Evolutionary conservation across 2,888 invertebrate genomes (phyloP).

Genomic region (Neuroscelio doddi): DNA sequence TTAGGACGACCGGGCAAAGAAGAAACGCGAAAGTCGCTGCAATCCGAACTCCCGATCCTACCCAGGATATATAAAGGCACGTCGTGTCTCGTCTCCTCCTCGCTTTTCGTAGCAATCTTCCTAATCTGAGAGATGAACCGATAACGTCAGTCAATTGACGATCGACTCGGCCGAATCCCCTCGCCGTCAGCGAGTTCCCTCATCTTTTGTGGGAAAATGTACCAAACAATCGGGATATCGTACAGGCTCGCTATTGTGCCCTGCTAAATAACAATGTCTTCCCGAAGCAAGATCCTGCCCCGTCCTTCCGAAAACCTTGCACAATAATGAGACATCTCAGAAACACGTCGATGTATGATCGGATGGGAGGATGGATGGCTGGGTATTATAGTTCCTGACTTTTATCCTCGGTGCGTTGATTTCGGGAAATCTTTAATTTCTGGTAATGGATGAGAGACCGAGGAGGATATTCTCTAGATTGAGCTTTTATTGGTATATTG

Average conservation of each 20-base stretch:
- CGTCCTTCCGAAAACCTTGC: neutral
- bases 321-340: constrained; percentile 7
- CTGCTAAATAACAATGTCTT: constrained; percentile 57
- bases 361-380: no score
- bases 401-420: neutral
- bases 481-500: no score
- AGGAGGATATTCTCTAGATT: no score
- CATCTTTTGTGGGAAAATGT: constrained; percentile 61
- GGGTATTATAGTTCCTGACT: no score
- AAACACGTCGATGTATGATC: constrained; percentile 2
- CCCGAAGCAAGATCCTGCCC: constrained; percentile 29
- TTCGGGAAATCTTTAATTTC: no score
- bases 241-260: constrained; percentile 56
- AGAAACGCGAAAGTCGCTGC: constrained; percentile 8
- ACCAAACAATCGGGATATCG: constrained; percentile 62
- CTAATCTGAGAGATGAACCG: constrained; percentile 67
- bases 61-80: constrained; percentile 29
- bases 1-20: constrained; percentile 13
- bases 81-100: constrained; percentile 23
- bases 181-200: constrained; percentile 32
- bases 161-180: constrained; percentile 57
- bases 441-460: no score
- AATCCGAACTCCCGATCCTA: constrained; percentile 9
- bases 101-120: constrained; percentile 58
- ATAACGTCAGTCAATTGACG: constrained; percentile 70